These are phyloP conservation scores for Apamea epomidion DNA, from an alignment of 2,888 invertebrate species.

Conservation along the genomic window DNA sequence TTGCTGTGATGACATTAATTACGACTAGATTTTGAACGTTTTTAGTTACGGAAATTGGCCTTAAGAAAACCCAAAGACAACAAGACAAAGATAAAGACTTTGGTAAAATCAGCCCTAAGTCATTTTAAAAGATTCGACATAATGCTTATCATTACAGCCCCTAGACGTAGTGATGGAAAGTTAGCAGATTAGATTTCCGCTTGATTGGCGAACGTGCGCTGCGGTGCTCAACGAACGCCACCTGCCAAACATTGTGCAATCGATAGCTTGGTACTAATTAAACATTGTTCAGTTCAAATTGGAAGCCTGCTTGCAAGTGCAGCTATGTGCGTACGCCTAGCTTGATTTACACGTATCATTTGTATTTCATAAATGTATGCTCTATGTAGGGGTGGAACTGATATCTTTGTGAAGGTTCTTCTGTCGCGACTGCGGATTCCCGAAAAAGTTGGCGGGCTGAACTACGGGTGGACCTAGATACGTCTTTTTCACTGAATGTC, in stretches of 20 bases:
- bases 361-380: conserved; percentile 53
- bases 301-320: conserved; percentile 52
- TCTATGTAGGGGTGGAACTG: conserved; percentile 30
- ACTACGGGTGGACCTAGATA: neutral
- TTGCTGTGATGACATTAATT: too few relatives aligned
- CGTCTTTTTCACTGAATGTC: neutral
- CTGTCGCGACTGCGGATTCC: neutral
- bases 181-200: conserved; percentile 55
- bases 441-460: neutral
- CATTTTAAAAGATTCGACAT: neutral
- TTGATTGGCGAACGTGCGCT: conserved; percentile 60
- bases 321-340: conserved; percentile 36
- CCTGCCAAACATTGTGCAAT: conserved; percentile 56
- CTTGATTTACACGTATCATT: conserved; percentile 58
- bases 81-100: neutral
- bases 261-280: conserved; percentile 60
- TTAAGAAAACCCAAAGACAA: too few relatives aligned
- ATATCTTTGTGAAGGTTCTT: conserved; percentile 2
- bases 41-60: too few relatives aligned
- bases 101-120: neutral
- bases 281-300: conserved; percentile 64
- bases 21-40: too few relatives aligned
- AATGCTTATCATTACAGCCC: conserved; percentile 9
- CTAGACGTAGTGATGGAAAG: conserved; percentile 45
- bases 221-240: conserved; percentile 41